These are phyloP conservation scores for Nomia melanderi DNA, from an alignment of 1,140 invertebrate genomes.

Conservation along the genomic window DNA sequence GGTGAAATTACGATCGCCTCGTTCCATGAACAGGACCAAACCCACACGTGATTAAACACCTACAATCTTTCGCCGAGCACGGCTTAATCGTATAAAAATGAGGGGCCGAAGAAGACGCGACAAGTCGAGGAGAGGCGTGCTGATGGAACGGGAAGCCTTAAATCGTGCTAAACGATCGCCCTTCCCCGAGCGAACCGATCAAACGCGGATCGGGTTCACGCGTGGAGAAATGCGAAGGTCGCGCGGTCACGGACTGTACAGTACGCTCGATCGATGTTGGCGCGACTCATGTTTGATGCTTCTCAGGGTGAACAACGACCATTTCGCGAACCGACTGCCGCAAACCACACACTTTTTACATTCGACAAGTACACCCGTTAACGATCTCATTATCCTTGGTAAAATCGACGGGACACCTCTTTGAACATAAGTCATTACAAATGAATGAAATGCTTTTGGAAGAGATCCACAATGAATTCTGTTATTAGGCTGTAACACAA, in stretches of 20 bases:
- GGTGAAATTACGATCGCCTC: too few species aligned
- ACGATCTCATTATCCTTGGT: too few species aligned
- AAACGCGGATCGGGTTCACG: neutral
- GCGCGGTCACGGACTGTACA: slow-evolving; percentile 45
- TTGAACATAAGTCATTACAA: too few species aligned
- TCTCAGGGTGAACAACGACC: slow-evolving; percentile 46
- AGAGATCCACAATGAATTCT: too few species aligned
- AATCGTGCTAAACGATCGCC: neutral
- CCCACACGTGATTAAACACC: neutral
- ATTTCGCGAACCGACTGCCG: neutral
- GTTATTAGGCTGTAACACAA: too few species aligned
- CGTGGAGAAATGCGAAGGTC: too few species aligned
- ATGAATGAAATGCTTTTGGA: too few species aligned
- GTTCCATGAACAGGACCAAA: slow-evolving; percentile 10
- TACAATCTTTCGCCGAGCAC: neutral
- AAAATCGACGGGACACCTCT: too few species aligned
- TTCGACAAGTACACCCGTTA: too few species aligned
- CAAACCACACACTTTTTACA: neutral
- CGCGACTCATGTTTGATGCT: slow-evolving; percentile 7
- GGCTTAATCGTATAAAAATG: slow-evolving; percentile 21
- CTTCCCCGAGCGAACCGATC: neutral
- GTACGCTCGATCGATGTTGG: slow-evolving; percentile 57
- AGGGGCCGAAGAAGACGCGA: neutral
- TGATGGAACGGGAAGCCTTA: neutral
- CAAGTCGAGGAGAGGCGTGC: slow-evolving; percentile 14